These are phyloP conservation scores for Rotaria sp. DNA, from an alignment of 2,888 invertebrate genomes.

Conservation along the genomic window DNA sequence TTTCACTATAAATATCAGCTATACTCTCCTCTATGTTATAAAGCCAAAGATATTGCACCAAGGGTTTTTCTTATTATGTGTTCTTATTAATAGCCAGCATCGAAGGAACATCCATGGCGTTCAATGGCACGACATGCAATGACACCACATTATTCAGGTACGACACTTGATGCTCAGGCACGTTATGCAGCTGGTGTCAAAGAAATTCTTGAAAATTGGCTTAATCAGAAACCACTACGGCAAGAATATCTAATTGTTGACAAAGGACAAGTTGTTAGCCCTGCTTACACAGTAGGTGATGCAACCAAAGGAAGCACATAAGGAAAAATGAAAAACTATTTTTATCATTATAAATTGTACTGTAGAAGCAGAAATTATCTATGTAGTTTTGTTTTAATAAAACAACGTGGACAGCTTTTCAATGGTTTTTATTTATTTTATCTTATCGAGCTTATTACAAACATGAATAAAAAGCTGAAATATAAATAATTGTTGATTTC, in stretches of 20 bases:
- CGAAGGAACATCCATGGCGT: conserved; percentile 26
- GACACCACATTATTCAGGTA: conserved; percentile 27
- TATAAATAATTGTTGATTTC: too few relatives aligned
- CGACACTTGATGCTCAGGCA: conserved; percentile 15
- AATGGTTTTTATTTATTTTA: too few relatives aligned
- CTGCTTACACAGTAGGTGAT: background rate
- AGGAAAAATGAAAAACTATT: background rate
- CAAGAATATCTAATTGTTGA: conserved; percentile 27
- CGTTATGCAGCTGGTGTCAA: conserved; percentile 24
- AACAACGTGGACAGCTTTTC: too few relatives aligned
- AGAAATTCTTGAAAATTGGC: conserved; percentile 16
- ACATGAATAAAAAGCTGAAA: too few relatives aligned
- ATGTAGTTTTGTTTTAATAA: too few relatives aligned
- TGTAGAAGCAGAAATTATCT: too few relatives aligned
- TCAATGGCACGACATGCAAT: conserved; percentile 21
- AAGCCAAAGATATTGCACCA: too few relatives aligned
- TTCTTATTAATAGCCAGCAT: background rate
- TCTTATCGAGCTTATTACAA: too few relatives aligned
- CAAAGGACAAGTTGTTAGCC: background rate
- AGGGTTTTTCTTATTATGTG: too few relatives aligned
- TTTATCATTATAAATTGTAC: too few relatives aligned
- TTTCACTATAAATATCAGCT: too few relatives aligned
- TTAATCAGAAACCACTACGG: background rate
- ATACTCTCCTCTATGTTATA: too few relatives aligned
- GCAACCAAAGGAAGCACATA: background rate